Evolutionary conservation across 1,140 invertebrate species (phyloP), one percentile per base, ranked within the genome.

Genomic region (Gonatopus flavifemur): DNA sequence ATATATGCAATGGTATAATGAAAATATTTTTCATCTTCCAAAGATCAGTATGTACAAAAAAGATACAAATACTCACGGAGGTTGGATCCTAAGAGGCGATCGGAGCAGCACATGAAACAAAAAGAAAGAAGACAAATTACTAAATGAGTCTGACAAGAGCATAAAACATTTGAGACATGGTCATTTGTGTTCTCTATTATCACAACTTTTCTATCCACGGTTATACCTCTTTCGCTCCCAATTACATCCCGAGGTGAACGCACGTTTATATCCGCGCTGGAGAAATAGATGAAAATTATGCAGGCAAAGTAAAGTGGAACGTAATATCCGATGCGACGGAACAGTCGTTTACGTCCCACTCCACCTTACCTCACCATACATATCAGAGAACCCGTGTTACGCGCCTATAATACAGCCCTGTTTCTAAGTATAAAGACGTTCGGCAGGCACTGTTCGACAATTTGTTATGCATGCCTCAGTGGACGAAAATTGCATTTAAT

Each of bases 11-110:
- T n/a, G n/a, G n/a, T n/a, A n/a, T n/a, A n/a, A n/a, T n/a, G n/a
- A n/a, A n/a, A n/a, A n/a, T n/a, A n/a, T n/a, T n/a, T n/a, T n/a
- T n/a, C n/a, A n/a, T n/a, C n/a, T n/a, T n/a, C n/a, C n/a, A n/a
- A n/a, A n/a, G n/a, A n/a, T n/a, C 6, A 28, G 6, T 28, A 28
- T 28, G 25, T 7, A 28, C 6, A 28, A 28, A 12, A 28, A 28
- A 28, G n/a, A n/a, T n/a, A n/a, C n/a, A 47, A 45, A 60, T 74
- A 79, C 78, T 80, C 64, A 80, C 78, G 58, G 76, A 79, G 57
- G 76, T 75, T 43, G 77, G 78, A 68, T 80, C 78, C 78, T 80
- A 61, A 9, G 48, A 4, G 9, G 42, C 21, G 39, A 41, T 35
- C 13, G 16, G 20, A 35, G 33, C 44, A 43, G 40, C 52, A 55